Conservation (phyloP, 2,113 vertebrate species). For the Elephas maximus region DNA sequence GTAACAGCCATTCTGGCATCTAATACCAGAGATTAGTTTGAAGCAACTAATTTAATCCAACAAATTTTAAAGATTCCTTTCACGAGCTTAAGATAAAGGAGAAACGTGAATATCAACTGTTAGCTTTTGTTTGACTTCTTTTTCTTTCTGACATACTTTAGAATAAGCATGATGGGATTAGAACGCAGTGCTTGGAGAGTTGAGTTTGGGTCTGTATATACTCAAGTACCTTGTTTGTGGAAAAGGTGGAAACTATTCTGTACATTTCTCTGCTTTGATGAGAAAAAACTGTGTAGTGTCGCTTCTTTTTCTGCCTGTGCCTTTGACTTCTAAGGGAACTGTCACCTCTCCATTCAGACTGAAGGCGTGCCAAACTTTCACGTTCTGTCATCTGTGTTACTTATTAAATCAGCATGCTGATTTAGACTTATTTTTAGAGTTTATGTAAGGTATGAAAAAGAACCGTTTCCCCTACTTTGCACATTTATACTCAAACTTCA, state of each 20-base stretch:
- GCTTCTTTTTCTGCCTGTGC: constrained; percentile 22
- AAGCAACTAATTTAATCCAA: constrained; percentile 21
- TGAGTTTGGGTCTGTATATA: not conserved
- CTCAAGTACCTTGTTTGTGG: not conserved
- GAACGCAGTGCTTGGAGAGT: not conserved
- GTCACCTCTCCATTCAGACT: not conserved
- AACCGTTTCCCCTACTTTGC: not conserved
- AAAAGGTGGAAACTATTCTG: not conserved
- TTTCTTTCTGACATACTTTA: not conserved
- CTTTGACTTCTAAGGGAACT: constrained; percentile 39
- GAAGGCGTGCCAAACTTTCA: not conserved
- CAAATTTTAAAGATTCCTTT: not conserved
- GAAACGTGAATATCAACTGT: not conserved
- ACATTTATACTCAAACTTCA: constrained; percentile 29
- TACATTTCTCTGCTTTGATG: constrained; percentile 22
- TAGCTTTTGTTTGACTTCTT: not conserved
- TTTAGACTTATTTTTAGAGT: not conserved
- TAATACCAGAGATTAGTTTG: not conserved
- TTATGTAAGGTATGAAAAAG: not conserved
- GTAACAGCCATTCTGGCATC: not conserved
- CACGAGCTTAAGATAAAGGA: constrained; percentile 9
- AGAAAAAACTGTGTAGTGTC: not conserved
- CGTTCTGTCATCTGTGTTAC: constrained; percentile 2
- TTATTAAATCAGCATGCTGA: not conserved
- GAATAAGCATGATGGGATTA: not conserved